A percentile compares a stretch with the other conserved stretches of the same genome.
Conservation (phyloP, 2,888 invertebrate genomes). For the Scrobipalpa costella region DNA sequence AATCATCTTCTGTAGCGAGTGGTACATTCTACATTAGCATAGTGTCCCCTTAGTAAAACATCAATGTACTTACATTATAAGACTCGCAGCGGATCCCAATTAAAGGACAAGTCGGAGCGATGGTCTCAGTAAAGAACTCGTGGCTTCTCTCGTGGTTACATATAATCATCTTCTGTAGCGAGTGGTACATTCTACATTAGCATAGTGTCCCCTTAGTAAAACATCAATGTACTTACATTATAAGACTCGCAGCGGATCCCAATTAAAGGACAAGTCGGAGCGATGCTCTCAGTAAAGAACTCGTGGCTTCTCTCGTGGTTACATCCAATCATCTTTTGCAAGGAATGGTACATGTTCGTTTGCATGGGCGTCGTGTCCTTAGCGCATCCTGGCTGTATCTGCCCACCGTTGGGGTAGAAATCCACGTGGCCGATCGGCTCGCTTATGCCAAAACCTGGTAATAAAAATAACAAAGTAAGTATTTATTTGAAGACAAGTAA, state of each 20-base stretch:
- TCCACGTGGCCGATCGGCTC: conserved; percentile 94
- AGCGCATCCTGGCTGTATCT: conserved; percentile 81
- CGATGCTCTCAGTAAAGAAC: conserved; percentile 91
- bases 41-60: too few relatives aligned
- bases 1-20: not conserved
- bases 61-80: conserved; percentile 81
- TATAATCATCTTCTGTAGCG: conserved; percentile 75
- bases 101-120: not conserved
- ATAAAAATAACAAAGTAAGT: not conserved
- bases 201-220: too few relatives aligned
- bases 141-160: not conserved
- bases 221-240: conserved; percentile 75
- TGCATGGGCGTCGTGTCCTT: conserved; percentile 43
- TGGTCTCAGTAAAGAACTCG: conserved; percentile 48
- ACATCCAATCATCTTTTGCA: conserved; percentile 89
- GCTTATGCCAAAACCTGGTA: conserved; percentile 87
- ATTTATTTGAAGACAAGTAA: not conserved
- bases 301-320: conserved; percentile 93
- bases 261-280: conserved; percentile 87
- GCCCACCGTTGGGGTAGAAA: conserved; percentile 95
- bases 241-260: conserved; percentile 90
- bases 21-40: conserved; percentile 40
- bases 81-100: conserved; percentile 85
- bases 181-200: conserved; percentile 40
- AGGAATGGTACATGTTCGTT: conserved; percentile 59